Base-by-base conservation (phyloP, 2,888 invertebrate genomes). In the Drosophila rellima region DNA sequence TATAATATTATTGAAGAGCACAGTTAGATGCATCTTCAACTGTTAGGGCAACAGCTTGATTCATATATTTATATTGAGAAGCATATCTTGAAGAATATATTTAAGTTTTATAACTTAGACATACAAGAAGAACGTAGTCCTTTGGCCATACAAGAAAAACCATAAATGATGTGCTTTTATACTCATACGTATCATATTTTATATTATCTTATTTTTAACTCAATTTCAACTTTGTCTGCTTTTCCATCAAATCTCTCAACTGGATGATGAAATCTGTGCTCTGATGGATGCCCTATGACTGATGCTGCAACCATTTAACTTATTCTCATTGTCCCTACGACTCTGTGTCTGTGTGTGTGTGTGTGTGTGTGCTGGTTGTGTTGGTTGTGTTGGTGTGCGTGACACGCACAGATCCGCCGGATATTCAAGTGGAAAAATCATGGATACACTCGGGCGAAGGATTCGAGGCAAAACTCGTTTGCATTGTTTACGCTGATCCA, bases 391-490 rank as follows among this genome's bases (percentile, higher is more conserved):
- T 33, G 39, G 33, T 61, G 51, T 66, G 44, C 44, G 55, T 65
- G 47, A 52, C 56, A 39, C 45, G 44, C 52, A 42, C 93, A 95
- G 95, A 95, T 92, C 95, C 95, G 0, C 95, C 95, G 3, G 95
- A 95, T 90, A 95, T 95, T 75, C 94, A 94, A 57, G 95, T 95
- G 83, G 95, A 95, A 91, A 93, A 95, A 56, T 94, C 95, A 8
- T 95, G 95, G 95, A 94, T 95, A 52, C 95, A 95, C 91, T 95
- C 95, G 0, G 95, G 95, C 0, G 95, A 95, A 83, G 95, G 95
- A 0, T 95, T 95, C 91, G 93, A 95, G 74, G 95, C 95, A 2
- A 95, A 95, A 80, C 93, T 95, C 35, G 94, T 95, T 29, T 95
- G 95, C 88, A 94, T 94, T 40, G 95, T 95, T 11, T 94, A 95